Evolutionary conservation across 1,140 invertebrate species (phyloP).

Genomic region (Steinernema khuongi): DNA sequence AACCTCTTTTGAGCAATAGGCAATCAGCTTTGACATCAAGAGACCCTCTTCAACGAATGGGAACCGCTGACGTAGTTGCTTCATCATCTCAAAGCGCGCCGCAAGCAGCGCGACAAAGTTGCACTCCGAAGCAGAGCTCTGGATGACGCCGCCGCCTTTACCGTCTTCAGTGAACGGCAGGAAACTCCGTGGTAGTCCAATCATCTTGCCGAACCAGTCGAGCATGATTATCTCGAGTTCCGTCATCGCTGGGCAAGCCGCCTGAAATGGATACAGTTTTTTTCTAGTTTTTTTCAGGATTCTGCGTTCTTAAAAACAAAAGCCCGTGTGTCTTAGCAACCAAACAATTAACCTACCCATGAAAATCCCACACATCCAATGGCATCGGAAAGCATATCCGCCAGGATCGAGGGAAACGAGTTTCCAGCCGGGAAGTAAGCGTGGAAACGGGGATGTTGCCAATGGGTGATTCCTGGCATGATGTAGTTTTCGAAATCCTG

Average conservation of each 20-base stretch:
- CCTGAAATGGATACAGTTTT: constrained; percentile 64
- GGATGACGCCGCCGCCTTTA: constrained; percentile 65
- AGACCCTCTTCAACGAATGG: constrained; percentile 87
- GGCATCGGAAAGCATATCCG: constrained; percentile 91
- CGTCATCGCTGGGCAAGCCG: constrained; percentile 90
- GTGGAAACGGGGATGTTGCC: constrained; percentile 97
- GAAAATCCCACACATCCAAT: constrained; percentile 97
- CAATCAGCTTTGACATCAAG: constrained; percentile 88
- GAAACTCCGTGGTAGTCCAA: constrained; percentile 64
- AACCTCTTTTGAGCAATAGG: constrained; percentile 69
- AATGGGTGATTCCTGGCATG: constrained; percentile 96
- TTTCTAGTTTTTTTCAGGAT: neutral
- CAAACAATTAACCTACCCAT: constrained; percentile 69
- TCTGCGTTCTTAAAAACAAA: neutral
- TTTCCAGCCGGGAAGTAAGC: constrained; percentile 97
- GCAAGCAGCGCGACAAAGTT: constrained; percentile 89
- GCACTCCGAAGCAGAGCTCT: constrained; percentile 94
- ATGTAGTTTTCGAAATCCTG: constrained; percentile 87
- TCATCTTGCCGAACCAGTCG: constrained; percentile 83
- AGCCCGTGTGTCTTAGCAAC: neutral
- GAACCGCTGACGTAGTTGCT: constrained; percentile 78
- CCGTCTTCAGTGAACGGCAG: constrained; percentile 63
- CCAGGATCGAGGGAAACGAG: constrained; percentile 91
- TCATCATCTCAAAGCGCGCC: constrained; percentile 84
- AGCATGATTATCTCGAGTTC: constrained; percentile 92